phyloP scores from a whole-genome alignment of 30 jellyfish, hydroid and myxozoan species.

The Sanderia malayensis region DNA sequence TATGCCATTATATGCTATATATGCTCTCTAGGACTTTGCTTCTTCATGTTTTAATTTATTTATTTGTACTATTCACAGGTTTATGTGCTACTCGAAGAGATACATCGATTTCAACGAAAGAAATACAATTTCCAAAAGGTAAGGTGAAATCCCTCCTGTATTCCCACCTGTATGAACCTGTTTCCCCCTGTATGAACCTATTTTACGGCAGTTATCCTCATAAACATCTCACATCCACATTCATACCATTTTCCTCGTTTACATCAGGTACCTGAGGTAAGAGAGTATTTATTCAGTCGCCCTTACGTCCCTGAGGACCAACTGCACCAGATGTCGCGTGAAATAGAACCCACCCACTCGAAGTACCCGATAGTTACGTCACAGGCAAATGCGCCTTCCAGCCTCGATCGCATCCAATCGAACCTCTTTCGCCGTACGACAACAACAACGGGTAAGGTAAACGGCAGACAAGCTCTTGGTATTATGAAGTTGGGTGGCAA shows the following conservation, averaged over 20 bases:
- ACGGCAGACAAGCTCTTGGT: slow-evolving; percentile 60
- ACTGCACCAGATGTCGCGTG: slow-evolving; percentile 85
- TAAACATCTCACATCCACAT: no score
- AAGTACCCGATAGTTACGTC: slow-evolving; percentile 40
- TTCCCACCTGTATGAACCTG: no score
- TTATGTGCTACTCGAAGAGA: slow-evolving; percentile 75
- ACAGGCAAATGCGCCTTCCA: slow-evolving; percentile 27
- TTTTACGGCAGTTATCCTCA: no score
- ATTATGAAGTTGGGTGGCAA: slow-evolving; percentile 36
- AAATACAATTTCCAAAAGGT: slow-evolving; percentile 89
- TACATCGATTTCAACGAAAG: slow-evolving; percentile 84
- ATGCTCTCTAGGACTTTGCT: no score
- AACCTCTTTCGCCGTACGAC: slow-evolving; percentile 32
- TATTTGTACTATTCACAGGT: no score
- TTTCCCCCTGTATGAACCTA: no score
- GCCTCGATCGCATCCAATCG: slow-evolving; percentile 19
- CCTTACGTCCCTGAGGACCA: slow-evolving; percentile 84
- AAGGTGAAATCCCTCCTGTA: no score
- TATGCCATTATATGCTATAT: no score
- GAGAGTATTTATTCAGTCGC: slow-evolving; percentile 71
- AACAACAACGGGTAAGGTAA: slow-evolving; percentile 42
- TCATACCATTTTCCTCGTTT: not conserved
- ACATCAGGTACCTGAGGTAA: slow-evolving; percentile 80
- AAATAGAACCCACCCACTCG: slow-evolving; percentile 75
- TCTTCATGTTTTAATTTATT: no score